Percentiles rank a stretch among this genome's conserved stretches.
Evolutionary conservation across 2,888 invertebrate species (phyloP).

Genomic region (Philaethria dido): DNA sequence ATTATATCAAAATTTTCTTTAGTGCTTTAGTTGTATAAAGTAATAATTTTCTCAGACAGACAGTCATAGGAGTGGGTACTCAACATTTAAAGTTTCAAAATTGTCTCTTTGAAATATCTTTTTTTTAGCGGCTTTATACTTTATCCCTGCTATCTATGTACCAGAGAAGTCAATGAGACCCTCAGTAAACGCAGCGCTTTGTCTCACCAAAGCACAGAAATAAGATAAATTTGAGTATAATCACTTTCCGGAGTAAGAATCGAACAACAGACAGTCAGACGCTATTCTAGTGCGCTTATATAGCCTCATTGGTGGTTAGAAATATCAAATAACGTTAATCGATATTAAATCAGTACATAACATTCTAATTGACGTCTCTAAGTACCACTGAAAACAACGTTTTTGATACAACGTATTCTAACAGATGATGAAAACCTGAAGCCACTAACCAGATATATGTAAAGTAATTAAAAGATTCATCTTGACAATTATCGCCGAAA

Average conservation of each 20-base stretch:
- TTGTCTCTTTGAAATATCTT: too few relatives aligned
- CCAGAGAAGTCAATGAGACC: too few relatives aligned
- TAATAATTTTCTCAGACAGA: neutral
- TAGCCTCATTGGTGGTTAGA: too few relatives aligned
- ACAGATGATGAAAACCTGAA: neutral
- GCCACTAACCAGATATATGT: conserved; percentile 30
- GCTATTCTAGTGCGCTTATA: too few relatives aligned
- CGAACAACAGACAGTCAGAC: too few relatives aligned
- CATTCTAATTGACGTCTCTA: neutral
- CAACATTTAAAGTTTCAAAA: too few relatives aligned
- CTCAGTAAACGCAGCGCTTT: too few relatives aligned
- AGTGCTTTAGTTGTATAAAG: conserved; percentile 3
- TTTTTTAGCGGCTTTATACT: too few relatives aligned
- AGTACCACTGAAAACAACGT: neutral
- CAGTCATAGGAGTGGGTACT: neutral
- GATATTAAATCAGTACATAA: neutral
- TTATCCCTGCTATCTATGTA: too few relatives aligned
- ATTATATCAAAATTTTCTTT: conserved; percentile 2
- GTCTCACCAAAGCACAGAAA: too few relatives aligned
- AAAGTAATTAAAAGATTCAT: conserved; percentile 42
- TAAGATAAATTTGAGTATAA: too few relatives aligned
- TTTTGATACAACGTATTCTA: neutral
- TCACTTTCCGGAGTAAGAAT: too few relatives aligned
- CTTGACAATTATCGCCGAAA: conserved; percentile 45
- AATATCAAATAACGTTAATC: neutral